Evolutionary conservation across 2,113 vertebrate genomes (phyloP).

Genomic region (Clarias magur): DNA sequence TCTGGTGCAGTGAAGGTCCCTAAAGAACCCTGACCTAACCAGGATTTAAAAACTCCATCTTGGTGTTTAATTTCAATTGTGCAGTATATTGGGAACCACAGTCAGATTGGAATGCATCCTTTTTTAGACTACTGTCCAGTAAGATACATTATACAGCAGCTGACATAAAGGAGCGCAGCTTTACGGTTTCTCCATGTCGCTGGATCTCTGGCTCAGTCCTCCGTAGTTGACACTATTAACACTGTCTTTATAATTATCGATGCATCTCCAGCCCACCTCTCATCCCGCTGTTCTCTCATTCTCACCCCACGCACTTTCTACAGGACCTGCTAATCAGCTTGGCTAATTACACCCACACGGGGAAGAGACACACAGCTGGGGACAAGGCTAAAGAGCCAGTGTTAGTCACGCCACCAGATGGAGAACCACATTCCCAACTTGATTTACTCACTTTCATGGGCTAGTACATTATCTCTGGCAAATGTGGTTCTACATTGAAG

Average conservation of each 20-base stretch:
- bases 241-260: slow-evolving; percentile 18
- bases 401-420: neutral
- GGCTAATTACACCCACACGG: slow-evolving; percentile 35
- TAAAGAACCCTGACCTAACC: neutral
- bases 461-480: no score
- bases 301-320: slow-evolving; percentile 17
- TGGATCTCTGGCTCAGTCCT: neutral
- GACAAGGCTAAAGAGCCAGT: neutral
- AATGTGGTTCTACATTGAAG: neutral
- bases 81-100: neutral
- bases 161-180: neutral
- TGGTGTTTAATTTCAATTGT: neutral
- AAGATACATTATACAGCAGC: neutral
- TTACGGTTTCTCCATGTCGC: neutral
- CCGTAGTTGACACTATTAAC: slow-evolving; percentile 29
- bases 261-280: slow-evolving; percentile 27
- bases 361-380: slow-evolving; percentile 15
- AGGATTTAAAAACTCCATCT: neutral
- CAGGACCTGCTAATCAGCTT: slow-evolving; percentile 2
- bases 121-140: neutral
- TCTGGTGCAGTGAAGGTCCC: neutral
- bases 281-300: slow-evolving; percentile 8
- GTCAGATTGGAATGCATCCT: neutral
- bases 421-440: neutral
- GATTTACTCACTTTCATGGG: neutral